A percentile compares a stretch with the other conserved stretches of the same genome.
phyloP scores from a whole-genome alignment of 2,888 invertebrate species.

The Blastobasis lacticolella region DNA sequence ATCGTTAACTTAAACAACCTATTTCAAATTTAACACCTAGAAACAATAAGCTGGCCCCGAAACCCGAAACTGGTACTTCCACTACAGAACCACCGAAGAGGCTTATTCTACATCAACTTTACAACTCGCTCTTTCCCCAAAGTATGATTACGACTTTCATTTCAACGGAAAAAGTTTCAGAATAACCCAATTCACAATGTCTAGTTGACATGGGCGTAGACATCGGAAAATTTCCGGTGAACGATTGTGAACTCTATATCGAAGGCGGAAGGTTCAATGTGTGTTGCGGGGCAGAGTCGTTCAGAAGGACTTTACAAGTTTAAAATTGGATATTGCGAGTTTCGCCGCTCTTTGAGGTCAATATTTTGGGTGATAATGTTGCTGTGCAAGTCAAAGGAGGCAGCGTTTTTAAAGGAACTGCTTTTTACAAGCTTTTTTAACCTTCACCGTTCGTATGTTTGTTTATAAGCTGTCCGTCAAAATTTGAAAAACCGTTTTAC shows the following conservation, averaged over 20 bases:
- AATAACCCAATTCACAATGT: not conserved
- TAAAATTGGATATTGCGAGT: slow-evolving; percentile 50
- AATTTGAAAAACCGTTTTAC: too few relatives aligned
- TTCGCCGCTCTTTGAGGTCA: slow-evolving; percentile 28
- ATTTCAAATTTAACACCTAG: too few relatives aligned
- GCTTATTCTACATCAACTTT: too few relatives aligned
- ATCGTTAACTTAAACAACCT: too few relatives aligned
- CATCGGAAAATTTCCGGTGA: not conserved
- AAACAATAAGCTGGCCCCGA: too few relatives aligned
- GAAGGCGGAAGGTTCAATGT: not conserved
- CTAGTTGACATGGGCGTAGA: not conserved
- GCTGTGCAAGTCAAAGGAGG: slow-evolving; percentile 9
- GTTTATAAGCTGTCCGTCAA: too few relatives aligned
- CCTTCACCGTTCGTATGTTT: too few relatives aligned
- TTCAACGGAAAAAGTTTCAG: not conserved
- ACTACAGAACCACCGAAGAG: too few relatives aligned
- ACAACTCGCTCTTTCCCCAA: too few relatives aligned
- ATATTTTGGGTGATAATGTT: slow-evolving; percentile 18
- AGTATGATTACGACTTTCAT: not conserved
- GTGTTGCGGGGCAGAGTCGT: not conserved
- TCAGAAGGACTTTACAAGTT: slow-evolving; percentile 24
- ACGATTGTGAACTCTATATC: not conserved
- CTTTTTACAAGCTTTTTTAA: too few relatives aligned
- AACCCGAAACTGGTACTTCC: too few relatives aligned
- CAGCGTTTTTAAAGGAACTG: too few relatives aligned